These are phyloP conservation scores for Bufo gargarizans DNA, from an alignment of 2,113 vertebrate genomes.

Conservation along the genomic window DNA sequence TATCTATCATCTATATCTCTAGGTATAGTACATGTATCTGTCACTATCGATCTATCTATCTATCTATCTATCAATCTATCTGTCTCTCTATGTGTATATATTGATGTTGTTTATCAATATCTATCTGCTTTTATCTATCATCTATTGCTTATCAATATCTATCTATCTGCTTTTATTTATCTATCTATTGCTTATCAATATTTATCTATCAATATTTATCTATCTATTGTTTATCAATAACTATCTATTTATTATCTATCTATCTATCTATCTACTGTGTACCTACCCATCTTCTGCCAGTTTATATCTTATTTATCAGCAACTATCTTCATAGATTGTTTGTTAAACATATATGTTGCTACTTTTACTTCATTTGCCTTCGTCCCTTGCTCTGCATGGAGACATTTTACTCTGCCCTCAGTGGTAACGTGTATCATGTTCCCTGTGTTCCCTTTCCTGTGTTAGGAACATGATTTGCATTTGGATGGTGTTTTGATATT, in stretches of 20 bases:
- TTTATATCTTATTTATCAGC: no score
- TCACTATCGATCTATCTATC: neutral
- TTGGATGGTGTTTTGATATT: slow-evolving; percentile 41
- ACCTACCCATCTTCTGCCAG: no score
- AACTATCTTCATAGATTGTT: no score
- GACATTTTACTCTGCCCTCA: neutral
- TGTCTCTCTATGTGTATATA: neutral
- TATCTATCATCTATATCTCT: neutral
- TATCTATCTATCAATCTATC: no score
- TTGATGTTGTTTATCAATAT: neutral
- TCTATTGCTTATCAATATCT: neutral
- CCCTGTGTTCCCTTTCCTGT: neutral
- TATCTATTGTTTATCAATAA: neutral
- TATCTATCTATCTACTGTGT: no score
- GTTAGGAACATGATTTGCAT: slow-evolving; percentile 44
- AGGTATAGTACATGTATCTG: no score
- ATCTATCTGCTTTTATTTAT: neutral
- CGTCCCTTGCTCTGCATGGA: neutral
- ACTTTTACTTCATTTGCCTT: neutral
- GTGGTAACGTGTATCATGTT: slow-evolving; percentile 24
- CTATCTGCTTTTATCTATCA: neutral
- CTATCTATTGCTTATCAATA: neutral
- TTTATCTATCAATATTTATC: neutral
- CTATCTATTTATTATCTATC: neutral
- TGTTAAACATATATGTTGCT: neutral